Percentiles rank a stretch among this genome's conserved stretches.
Conservation (phyloP, 2,797 vertebrate species). For the Cyclopterus lumpus region DNA sequence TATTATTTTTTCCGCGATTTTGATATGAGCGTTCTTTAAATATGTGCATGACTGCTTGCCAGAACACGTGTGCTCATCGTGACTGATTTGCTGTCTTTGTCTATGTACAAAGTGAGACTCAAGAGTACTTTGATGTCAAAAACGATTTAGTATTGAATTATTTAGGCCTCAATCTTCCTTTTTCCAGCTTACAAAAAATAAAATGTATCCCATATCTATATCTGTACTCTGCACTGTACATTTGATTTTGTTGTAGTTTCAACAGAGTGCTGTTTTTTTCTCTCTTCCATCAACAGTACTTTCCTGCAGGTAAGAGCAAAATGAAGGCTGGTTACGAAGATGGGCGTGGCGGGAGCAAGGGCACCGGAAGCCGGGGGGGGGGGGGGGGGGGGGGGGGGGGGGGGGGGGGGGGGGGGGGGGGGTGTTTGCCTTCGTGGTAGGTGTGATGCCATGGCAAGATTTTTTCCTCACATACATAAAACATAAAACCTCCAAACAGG, state of each 20-base stretch:
- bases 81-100: neutral
- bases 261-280: neutral
- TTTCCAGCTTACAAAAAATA: neutral
- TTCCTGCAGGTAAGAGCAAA: neutral
- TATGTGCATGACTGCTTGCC: neutral
- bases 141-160: neutral
- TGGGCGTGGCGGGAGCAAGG: neutral
- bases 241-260: neutral
- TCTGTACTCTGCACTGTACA: neutral
- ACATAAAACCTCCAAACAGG: conserved; percentile 27
- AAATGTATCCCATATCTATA: neutral
- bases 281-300: neutral
- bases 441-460: neutral
- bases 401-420: neutral
- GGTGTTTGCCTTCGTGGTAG: neutral
- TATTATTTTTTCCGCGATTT: neutral
- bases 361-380: neutral
- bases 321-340: neutral
- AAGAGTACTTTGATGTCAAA: neutral
- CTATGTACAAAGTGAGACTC: neutral
- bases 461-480: neutral
- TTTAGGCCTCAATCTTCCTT: neutral
- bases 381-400: too few species aligned
- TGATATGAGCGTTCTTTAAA: neutral
- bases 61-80: neutral